phyloP scores from a whole-genome alignment of 2,797 vertebrate genomes.

The Sebastolobus altivelis region DNA sequence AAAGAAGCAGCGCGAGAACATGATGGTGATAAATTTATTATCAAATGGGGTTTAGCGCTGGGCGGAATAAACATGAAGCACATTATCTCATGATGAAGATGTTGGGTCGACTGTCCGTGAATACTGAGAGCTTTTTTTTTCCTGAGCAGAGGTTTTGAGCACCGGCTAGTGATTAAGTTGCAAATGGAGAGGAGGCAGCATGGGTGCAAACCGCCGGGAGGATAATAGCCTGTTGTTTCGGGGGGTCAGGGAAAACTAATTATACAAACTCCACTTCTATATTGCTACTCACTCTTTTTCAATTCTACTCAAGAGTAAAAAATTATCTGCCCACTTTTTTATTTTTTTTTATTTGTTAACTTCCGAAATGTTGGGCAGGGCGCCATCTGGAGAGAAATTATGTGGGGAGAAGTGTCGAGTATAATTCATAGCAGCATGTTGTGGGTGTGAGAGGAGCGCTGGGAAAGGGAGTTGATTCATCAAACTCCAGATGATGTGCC shows the following conservation, averaged over 20 bases:
- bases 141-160: conserved; percentile 37
- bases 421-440: conserved; percentile 64
- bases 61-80: conserved; percentile 72
- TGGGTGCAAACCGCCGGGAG: conserved; percentile 47
- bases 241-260: conserved; percentile 64
- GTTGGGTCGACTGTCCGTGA: conserved; percentile 49
- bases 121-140: conserved; percentile 54
- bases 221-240: conserved; percentile 64
- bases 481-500: conserved; percentile 53
- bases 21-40: conserved; percentile 72
- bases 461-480: conserved; percentile 61
- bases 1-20: conserved; percentile 48
- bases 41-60: conserved; percentile 65
- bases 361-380: conserved; percentile 53
- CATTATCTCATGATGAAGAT: conserved; percentile 75
- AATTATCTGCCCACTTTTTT: not conserved
- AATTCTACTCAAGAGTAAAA: conserved; percentile 35
- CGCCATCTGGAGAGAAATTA: conserved; percentile 68
- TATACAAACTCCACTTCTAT: conserved; percentile 44
- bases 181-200: conserved; percentile 60
- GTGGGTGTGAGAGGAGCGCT: conserved; percentile 59
- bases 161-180: conserved; percentile 55
- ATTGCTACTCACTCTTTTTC: conserved; percentile 45
- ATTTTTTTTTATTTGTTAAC: conserved; percentile 41
- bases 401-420: conserved; percentile 53